Evolutionary conservation across 2,888 invertebrate species (phyloP), one percentile per base, ranked within the genome.

Genomic region (Eutolmus rufibarbis): DNA sequence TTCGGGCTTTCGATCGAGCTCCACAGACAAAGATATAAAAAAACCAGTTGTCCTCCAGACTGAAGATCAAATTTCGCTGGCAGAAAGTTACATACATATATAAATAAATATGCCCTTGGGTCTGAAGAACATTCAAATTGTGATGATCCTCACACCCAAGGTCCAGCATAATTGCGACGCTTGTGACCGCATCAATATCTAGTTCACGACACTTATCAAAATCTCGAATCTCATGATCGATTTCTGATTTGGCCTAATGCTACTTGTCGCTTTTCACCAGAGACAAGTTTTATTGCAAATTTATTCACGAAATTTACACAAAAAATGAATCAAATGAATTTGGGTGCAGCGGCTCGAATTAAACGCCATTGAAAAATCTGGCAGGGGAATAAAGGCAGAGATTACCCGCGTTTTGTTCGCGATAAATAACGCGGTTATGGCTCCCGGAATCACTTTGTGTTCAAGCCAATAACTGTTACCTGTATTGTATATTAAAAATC

Each of bases 231-330:
- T 23, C 5, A 1, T 66, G 66, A 66, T 66, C 66, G 66, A 66
- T 66, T 66, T 66, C 66, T 66, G 66, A 66, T 66, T 66, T 19
- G 28, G 23, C 66, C 66, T 66, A 66, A 66, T 66, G 66, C 66
- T 66, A 66, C 66, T 66, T 66, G 66, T 66, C 12, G 66, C 66
- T 66, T 66, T 66, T 66, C 66, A 66, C 66, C 12, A 19, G 9
- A 66, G 56, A 79, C 79, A 79, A 79, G 79, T 79, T 79, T 79
- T 79, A 79, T 79, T 40, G 46, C 16, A 79, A 79, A 79, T 79
- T 79, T 79, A 79, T 79, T 79, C 79, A 79, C 28, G 28, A 46
- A 79, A 79, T 51, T 79, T 23, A 79, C 51, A 79, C 46, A 79
- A 79, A 51, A 46, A 51, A 28, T 51, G 23, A 51, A 46, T 51